Percentiles rank a stretch among this genome's conserved stretches.
phyloP scores from a whole-genome alignment of 1,140 invertebrate genomes.

The Holcopasites calliopsidis region DNA sequence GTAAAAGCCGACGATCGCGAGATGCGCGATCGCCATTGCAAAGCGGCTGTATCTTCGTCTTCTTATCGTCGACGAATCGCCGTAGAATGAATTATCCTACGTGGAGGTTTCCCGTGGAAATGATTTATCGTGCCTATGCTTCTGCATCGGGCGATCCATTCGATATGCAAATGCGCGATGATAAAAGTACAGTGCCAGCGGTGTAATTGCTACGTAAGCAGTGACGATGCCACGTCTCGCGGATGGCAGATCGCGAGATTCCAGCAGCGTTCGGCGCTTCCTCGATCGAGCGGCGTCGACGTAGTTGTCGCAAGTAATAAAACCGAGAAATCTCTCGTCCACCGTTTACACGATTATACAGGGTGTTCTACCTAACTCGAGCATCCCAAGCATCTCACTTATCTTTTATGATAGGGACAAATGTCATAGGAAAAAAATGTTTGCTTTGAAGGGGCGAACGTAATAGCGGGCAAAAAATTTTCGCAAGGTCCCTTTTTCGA shows the following conservation, averaged over 20 bases:
- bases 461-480: too few species aligned
- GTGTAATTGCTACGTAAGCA: slow-evolving; percentile 37
- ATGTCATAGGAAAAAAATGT: too few species aligned
- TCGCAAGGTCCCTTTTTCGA: too few species aligned
- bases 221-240: slow-evolving; percentile 13
- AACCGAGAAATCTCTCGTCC: slow-evolving; percentile 12
- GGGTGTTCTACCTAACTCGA: too few species aligned
- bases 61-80: background rate
- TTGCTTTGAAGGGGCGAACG: too few species aligned
- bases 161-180: slow-evolving; percentile 18
- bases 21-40: background rate
- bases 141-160: background rate
- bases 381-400: too few species aligned
- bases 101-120: background rate
- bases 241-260: slow-evolving; percentile 13
- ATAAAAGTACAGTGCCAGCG: slow-evolving; percentile 10
- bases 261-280: background rate
- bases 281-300: slow-evolving; percentile 8
- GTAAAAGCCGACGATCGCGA: background rate
- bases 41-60: background rate
- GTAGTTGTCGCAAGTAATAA: slow-evolving; percentile 36
- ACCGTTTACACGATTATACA: slow-evolving; percentile 15
- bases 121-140: slow-evolving; percentile 21
- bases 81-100: background rate
- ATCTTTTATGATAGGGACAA: too few species aligned